Base-by-base conservation (phyloP, 2,113 vertebrate species). In the Coreoperca whiteheadi region DNA sequence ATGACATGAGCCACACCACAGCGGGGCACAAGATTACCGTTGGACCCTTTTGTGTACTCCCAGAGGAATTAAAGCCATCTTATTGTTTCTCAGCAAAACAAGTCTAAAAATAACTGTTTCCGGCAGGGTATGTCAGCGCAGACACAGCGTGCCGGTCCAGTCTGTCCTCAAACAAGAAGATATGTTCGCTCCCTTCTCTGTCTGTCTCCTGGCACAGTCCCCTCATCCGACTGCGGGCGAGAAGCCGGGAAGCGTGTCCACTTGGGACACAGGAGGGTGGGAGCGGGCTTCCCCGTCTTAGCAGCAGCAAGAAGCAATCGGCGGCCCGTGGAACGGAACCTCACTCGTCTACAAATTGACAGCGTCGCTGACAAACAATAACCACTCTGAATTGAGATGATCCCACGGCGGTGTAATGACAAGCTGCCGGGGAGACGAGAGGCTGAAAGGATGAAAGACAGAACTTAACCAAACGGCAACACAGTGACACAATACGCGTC, bases 51-150 rank as follows among this genome's bases (percentile, higher is more conserved):
- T 15, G 59, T 71, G 25, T 18, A 56, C 21, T 72, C 68, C 28
- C 61, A 15, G 23, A 63, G 53, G 69, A 87, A 85, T 54, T 2
- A 48, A 63, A 20, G 66, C 4, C 67, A 74, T 75, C 20, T 74
- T 74, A 89, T 87, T 69, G 71, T 84, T 72, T 70, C 63, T 56
- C 41, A 32, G 60, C 50, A 74, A 81, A 91, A 83, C 51, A 78
- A 82, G 34, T 10, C 73, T 48, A 39, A 76, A 70, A 66, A 60
- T 41, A 71, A 57, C 10, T 48, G 51, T 48, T n/a, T n/a, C n/a
- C 0, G 4, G 63, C 23, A 18, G 5, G 61, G 16, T 66, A 16
- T 39, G 37, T 79, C 72, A 84, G 59, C 16, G 2, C 79, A 70
- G 72, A 84, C 63, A 79, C 34, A 51, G n/a, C n/a, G 30, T 39